Base-by-base conservation (phyloP, 2,888 invertebrate genomes). In the Onchidella celtica region DNA sequence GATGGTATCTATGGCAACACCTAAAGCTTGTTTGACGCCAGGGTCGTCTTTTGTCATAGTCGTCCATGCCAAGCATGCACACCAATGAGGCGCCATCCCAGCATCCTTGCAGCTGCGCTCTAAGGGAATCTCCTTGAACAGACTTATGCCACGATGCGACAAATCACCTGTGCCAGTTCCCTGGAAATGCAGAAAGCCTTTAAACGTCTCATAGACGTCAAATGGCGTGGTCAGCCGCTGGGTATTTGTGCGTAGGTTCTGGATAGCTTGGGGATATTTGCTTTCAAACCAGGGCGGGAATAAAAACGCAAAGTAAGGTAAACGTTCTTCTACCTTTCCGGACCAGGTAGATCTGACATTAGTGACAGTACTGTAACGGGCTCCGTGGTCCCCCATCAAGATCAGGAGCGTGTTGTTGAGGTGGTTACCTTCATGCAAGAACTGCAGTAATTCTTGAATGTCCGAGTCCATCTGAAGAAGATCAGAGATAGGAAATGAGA, bases 31-130 rank as follows among this genome's bases (percentile, higher is more conserved):
- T 32, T 94, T 93, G 0, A 91, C 84, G n/a, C 95, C 95, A 17
- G 95, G 90, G 40, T 95, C 94, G 0, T 92, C 90, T 0, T 93
- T 81, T 0, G 95, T 92, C 0, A 97, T 93, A 76, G 95, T 94
- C 85, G 95, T 93, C 98, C 98, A 98, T 24, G 95, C 95, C 1
- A 98, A 94, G 91, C 98, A 98, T 0, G 97, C 96, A 92, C 98
- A 98, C 98, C 98, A 98, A 92, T 98, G 98, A 0, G 97, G 96
- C 91, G 97, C 97, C 82, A 98, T 96, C 81, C 96, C 96, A 0
- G 98, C 98, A 92, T 97, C 96, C 3, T 95, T 95, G 91, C 98
- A 98, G 11, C 96, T 96, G 29, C 98, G 94, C 86, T 96, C 95
- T 6, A 93, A 90, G 0, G 97, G 96, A 36, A 91, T 87, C 47